phyloP scores from a whole-genome alignment of 2,888 invertebrate genomes.

The Eudemis profundana region DNA sequence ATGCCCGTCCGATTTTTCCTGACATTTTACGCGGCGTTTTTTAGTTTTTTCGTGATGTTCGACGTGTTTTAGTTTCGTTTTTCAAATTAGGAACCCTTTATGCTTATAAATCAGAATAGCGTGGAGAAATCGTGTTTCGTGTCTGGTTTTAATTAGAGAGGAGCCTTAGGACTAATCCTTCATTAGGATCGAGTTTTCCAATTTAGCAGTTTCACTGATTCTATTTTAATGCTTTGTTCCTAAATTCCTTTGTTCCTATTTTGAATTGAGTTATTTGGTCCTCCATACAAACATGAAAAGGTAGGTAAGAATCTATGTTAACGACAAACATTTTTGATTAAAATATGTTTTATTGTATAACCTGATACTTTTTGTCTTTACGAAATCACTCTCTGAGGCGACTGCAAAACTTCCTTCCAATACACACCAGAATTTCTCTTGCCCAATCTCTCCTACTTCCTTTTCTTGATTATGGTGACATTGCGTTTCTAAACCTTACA shows the following conservation, averaged over 20 bases:
- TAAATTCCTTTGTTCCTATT: neutral
- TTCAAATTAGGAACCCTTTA: constrained; percentile 7
- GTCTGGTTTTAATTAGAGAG: neutral
- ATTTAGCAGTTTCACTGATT: neutral
- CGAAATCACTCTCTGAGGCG: too few species aligned
- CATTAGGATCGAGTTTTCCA: neutral
- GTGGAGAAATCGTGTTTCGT: neutral
- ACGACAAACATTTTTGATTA: too few species aligned
- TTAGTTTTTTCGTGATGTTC: neutral
- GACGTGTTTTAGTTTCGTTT: constrained; percentile 4
- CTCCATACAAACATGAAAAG: too few species aligned
- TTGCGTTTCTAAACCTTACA: too few species aligned
- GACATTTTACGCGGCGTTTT: constrained; percentile 49
- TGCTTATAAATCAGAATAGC: neutral
- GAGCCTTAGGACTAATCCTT: neutral
- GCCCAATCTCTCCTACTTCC: too few species aligned
- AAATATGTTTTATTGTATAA: too few species aligned
- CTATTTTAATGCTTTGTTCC: neutral
- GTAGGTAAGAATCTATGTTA: too few species aligned
- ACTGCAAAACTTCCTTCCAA: too few species aligned
- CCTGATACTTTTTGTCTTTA: too few species aligned
- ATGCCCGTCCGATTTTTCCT: constrained; percentile 51
- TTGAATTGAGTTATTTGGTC: too few species aligned
- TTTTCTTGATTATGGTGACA: too few species aligned
- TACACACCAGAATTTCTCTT: too few species aligned